Base-by-base conservation (phyloP, 2,113 vertebrate species). In the Acrocephalus arundinaceus region DNA sequence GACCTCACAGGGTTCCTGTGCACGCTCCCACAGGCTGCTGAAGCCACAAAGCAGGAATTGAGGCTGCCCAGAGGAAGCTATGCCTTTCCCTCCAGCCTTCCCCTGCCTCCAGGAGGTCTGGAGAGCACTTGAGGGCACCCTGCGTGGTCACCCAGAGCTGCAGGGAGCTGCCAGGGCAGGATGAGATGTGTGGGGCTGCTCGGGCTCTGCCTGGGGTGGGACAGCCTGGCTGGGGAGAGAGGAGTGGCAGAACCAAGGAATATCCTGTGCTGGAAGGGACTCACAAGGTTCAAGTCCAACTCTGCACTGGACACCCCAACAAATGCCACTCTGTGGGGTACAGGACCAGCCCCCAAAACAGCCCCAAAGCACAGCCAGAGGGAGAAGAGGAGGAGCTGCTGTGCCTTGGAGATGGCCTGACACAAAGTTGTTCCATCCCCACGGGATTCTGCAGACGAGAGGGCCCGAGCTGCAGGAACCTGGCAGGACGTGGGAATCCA, bases 21-120 rank as follows among this genome's bases (percentile, higher is more conserved):
- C 68, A 15, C 0, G 0, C 28, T 59, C 7, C 3, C 54, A 61
- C 2, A 1, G 15, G 11, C 45, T 72, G 57, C 11, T 10, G 45
- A 70, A 27, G 23, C 18, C 27, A 9, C 54, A 75, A 1, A 75
- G 33, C 48, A 54, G 62, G 52, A 46, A 18, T 0, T 55, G 79
- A 55, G 63, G 89, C 39, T 86, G 33, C 23, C 3, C 4, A 33
- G 57, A 46, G 57, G 57, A 67, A 35, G 23, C 28, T 21, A 51
- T 37, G 61, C 63, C 27, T 30, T 73, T 66, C 45, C 33, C n/a
- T 54, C 18, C 63, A 49, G 30, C 31, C 5, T 41, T 49, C 25
- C 35, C 62, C 31, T 35, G 35, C 16, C 84, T 33, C 4, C 1
- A 17, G 58, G 24, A 30, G 9, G 24, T 8, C 46, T 24, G n/a